A percentile compares a stretch with the other conserved stretches of the same genome.
Conservation (phyloP, 2,888 invertebrate genomes). For the Xanthia icteritia region DNA sequence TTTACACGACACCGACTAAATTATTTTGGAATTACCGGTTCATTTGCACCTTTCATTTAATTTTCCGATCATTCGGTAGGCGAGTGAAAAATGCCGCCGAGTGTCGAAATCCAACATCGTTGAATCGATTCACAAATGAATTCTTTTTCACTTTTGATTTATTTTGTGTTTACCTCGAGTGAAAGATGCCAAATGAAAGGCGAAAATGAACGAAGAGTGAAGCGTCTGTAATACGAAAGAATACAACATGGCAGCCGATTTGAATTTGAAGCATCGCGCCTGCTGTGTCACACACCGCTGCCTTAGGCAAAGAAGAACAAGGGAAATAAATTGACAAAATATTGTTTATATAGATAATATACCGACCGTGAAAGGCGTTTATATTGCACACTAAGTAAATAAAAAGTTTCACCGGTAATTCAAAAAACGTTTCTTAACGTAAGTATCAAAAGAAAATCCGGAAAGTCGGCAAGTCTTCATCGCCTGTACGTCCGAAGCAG, state of each 20-base stretch:
- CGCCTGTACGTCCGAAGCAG: no score
- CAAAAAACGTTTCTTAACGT: background rate
- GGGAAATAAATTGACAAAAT: background rate
- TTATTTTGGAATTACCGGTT: no score
- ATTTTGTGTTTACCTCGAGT: background rate
- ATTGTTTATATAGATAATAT: background rate
- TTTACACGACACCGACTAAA: background rate
- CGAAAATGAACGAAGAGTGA: background rate
- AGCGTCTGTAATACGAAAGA: background rate
- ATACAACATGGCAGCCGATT: background rate
- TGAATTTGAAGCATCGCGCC: background rate
- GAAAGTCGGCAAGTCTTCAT: background rate
- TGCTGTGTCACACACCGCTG: background rate
- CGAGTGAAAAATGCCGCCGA: background rate
- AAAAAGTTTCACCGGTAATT: background rate
- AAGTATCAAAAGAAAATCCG: no score
- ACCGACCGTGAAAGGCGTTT: background rate
- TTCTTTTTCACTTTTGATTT: no score
- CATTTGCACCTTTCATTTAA: no score
- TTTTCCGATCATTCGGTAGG: background rate
- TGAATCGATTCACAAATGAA: background rate
- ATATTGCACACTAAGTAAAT: conserved; percentile 1
- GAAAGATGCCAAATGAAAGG: background rate
- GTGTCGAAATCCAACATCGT: no score
- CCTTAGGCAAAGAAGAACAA: background rate